Base-by-base conservation (phyloP, 2,113 vertebrate species). In the Genyomyrus donnyi region DNA sequence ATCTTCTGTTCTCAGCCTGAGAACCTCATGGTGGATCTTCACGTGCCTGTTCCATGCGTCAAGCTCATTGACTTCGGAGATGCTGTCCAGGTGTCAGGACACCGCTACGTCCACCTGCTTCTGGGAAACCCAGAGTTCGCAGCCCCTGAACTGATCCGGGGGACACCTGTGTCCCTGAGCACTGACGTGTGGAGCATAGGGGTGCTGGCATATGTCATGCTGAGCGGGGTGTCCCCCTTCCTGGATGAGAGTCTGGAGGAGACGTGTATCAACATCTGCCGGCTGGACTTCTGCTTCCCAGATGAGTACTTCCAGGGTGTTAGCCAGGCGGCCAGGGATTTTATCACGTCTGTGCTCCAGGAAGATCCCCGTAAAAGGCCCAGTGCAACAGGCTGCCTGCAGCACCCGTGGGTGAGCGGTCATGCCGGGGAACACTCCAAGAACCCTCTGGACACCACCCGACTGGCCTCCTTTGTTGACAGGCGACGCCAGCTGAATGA, bases 181-280 rank as follows among this genome's bases (percentile, higher is more conserved):
- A 98, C 98, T 0, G 98, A 99, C 27, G 95, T 99, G 93, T 99
- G 98, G 98, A 99, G 98, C 91, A 93, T 98, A 0, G 98, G 98
- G 0, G 98, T 99, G 19, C 95, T 99, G 91, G 96, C 97, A 0
- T 99, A 99, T 0, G 96, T 99, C 90, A 97, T 97, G 97, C 93
- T 99, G 80, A 99, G 98, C 0, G 98, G 98, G 0, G 98, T 99
- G 3, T 99, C 98, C 5, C 98, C 98, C 0, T 99, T 99, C 92
- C 93, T 99, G 93, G 98, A 99, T 7, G 98, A 99, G 91, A 99
- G 98, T 66, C 97, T 96, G 5, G 98, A 99, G 92, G 98, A 99
- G 93, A 99, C 98, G 0, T 99, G 98, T 9, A 96, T 99, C 93
- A 99, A 99, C 0, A 98, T 99, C 77, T 99, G 98, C 95, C 95